These are phyloP conservation scores for Synergus umbraculus DNA, from an alignment of 2,888 invertebrate species.

Conservation along the genomic window DNA sequence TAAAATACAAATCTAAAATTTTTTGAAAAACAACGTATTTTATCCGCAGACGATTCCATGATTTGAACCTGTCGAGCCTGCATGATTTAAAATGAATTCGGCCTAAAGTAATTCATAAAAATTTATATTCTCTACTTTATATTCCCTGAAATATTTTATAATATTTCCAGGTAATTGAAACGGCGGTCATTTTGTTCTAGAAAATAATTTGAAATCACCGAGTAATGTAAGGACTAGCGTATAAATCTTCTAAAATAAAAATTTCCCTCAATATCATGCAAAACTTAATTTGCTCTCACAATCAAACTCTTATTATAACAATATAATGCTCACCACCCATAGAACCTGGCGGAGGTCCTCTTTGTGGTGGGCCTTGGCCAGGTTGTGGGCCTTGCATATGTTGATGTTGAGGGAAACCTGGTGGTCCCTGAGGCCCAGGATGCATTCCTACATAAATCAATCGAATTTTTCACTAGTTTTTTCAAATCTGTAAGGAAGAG, in stretches of 20 bases:
- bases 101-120: no score
- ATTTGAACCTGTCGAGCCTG: no score
- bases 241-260: background rate
- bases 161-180: background rate
- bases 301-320: background rate
- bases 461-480: slow-evolving; percentile 51
- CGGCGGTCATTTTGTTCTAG: background rate
- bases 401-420: slow-evolving; percentile 79
- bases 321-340: slow-evolving; percentile 70
- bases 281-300: background rate
- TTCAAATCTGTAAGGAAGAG: background rate
- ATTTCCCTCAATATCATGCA: slow-evolving; percentile 66
- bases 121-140: no score
- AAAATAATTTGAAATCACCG: background rate
- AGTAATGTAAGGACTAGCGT: background rate
- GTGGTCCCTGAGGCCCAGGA: slow-evolving; percentile 81
- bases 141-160: background rate
- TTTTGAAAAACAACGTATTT: no score
- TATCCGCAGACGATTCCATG: no score
- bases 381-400: slow-evolving; percentile 84
- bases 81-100: no score
- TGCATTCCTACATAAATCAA: slow-evolving; percentile 79
- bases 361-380: slow-evolving; percentile 83
- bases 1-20: no score
- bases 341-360: slow-evolving; percentile 81